Evolutionary conservation across 2,797 vertebrate genomes (phyloP), one percentile per base, ranked within the genome.

Genomic region (Darevskia mixta): DNA sequence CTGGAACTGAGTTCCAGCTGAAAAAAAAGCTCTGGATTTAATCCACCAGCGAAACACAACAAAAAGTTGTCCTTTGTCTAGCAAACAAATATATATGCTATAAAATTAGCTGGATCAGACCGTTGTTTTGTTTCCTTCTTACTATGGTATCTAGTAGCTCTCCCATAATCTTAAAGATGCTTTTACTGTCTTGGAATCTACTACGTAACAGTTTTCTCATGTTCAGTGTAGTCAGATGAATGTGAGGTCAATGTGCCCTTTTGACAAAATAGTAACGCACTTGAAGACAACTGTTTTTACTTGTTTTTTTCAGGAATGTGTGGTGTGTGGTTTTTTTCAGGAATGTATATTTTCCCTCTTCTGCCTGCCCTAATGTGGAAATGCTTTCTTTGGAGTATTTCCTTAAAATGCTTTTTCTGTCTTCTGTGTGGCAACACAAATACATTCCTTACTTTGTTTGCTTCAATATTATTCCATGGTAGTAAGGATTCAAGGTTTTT

Each of bases 111-210:
- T 76, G 61, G 75, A 71, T 66, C 27, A 27, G 29, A 27, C 1
- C 9, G 55, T 32, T 79, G 32, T 27, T 82, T 66, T 67, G 58
- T 82, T 80, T 71, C 67, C n/a, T 27, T 11, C 11, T 79, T 49
- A 13, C 20, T 64, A 25, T 45, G 84, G 82, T 64, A 77, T 67
- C 43, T 86, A 76, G 80, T 41, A 89, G 18, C 9, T 88, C 88
- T 85, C 8, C 4, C 32, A 89, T 4, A 82, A 77, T 67, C 84
- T 64, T n/a, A 76, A 71, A 72, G 61, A 43, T 85, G 41, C 23
- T 87, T 85, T 79, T 83, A 86, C 18, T 77, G 38, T 13, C 58
- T 71, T 43, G 64, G 77, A 84, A 91, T n/a, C 49, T 92, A 92
- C 73, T 85, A 55, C 89, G 6, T 35, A 49, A 86, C 4, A 0